Evolutionary conservation across 2,888 invertebrate species (phyloP).

Genomic region (Choristoneura rosaceana): DNA sequence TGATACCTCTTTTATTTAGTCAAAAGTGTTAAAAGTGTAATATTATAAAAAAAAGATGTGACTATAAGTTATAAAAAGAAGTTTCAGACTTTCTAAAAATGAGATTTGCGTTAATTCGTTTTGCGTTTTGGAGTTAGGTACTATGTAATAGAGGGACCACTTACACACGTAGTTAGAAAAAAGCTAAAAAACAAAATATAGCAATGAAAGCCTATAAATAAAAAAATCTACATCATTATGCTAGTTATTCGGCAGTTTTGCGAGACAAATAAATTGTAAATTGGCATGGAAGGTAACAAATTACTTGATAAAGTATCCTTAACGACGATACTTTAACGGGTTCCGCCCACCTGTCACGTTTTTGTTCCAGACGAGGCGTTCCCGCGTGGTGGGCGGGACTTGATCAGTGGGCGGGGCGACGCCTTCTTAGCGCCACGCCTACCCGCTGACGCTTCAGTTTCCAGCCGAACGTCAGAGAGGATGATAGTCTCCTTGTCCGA

Average conservation of each 20-base stretch:
- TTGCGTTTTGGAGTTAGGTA: no score
- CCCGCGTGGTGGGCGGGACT: constrained; percentile 62
- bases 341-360: constrained; percentile 80
- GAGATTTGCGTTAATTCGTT: no score
- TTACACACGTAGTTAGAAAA: background rate
- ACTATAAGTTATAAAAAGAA: no score
- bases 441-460: constrained; percentile 74
- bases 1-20: no score
- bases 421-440: constrained; percentile 77
- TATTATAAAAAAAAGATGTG: background rate
- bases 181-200: background rate
- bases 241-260: constrained; percentile 39
- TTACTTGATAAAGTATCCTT: constrained; percentile 84
- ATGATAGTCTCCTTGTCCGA: constrained; percentile 60
- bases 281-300: constrained; percentile 79
- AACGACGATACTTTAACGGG: constrained; percentile 75
- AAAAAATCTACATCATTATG: constrained; percentile 27
- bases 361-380: constrained; percentile 67
- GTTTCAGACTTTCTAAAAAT: no score
- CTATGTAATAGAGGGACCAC: background rate
- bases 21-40: no score
- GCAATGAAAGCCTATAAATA: constrained; percentile 9
- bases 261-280: constrained; percentile 70
- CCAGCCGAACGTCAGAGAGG: constrained; percentile 67
- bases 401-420: constrained; percentile 52